Base-by-base conservation (phyloP, 1,140 invertebrate genomes). In the Ganaspis sp. region DNA sequence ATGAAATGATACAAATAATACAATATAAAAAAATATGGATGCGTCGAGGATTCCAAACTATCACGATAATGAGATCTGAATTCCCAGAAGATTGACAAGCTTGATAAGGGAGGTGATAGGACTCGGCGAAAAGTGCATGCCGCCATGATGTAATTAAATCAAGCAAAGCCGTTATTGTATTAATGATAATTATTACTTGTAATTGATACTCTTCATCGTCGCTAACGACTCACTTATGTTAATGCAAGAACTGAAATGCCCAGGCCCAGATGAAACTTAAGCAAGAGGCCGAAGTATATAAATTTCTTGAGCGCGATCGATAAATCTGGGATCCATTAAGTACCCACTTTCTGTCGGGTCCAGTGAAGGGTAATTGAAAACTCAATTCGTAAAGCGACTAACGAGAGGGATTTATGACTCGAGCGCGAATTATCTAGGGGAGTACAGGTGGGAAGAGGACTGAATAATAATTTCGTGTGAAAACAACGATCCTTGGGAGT, bases 391-490 rank as follows among this genome's bases (percentile, higher is more conserved):
- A 64, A 29, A 64, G 26, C 58, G 58, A 64, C 58, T 64, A 64
- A 64, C 58, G 58, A 64, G 23, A 64, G 26, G 58, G 58, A 64
- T 64, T 64, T 64, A 64, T n/a, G 58, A 64, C 21, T n/a, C 23
- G 58, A 64, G 15, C 58, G 15, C 23, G 45, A 49, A 64, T 64
- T 64, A 64, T 64, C 58, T 64, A 64, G 58, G 26, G 58, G 11
- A 34, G 23, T 49, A 17, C n/a, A 49, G 15, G 23, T 34, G 34
- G 53, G 15, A 58, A 38, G 49, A 58, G 17, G n/a, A 74, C 17
- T 74, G 54, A 74, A 74, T 74, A 54, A 73, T 73, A 74, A 74
- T 74, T 74, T 64, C 34, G 54, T 15, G 54, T 64, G 58, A 64
- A 64, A 64, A 64, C 21, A 26, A 64, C 23, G 58, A 12, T 64